These are phyloP conservation scores for Cheilosia soror DNA, from an alignment of 2,888 invertebrate genomes.

Conservation along the genomic window DNA sequence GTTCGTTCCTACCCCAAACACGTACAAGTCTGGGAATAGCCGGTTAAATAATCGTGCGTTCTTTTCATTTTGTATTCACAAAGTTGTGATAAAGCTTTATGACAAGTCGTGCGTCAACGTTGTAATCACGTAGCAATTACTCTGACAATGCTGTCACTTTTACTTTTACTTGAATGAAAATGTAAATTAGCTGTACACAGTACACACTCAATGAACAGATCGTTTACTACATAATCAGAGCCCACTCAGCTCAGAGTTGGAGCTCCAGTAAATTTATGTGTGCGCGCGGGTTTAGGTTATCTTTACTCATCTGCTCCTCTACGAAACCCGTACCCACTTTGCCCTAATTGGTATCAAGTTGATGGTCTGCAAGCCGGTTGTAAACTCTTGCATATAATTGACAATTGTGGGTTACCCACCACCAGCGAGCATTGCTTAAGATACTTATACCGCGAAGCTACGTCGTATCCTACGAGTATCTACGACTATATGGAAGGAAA, in stretches of 20 bases:
- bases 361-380: constrained; percentile 8
- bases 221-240: not conserved
- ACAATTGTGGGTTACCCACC: constrained; percentile 3
- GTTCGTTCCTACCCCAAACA: no score
- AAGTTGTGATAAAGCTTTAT: not conserved
- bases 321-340: not conserved
- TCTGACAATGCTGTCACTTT: constrained; percentile 29
- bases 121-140: constrained; percentile 34
- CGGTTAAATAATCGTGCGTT: not conserved
- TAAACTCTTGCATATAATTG: constrained; percentile 7
- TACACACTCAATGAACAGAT: not conserved
- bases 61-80: not conserved
- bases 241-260: not conserved
- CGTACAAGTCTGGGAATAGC: no score
- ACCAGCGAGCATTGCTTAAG: not conserved
- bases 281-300: not conserved
- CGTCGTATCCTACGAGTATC: no score
- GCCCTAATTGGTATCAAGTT: not conserved
- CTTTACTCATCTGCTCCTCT: not conserved
- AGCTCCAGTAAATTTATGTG: no score
- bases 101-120: not conserved
- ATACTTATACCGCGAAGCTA: not conserved
- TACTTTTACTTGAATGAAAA: constrained; percentile 35
- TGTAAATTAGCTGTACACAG: not conserved
- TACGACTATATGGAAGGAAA: not conserved